Evolutionary conservation across 2,113 vertebrate species (phyloP).

Genomic region (Colius striatus): DNA sequence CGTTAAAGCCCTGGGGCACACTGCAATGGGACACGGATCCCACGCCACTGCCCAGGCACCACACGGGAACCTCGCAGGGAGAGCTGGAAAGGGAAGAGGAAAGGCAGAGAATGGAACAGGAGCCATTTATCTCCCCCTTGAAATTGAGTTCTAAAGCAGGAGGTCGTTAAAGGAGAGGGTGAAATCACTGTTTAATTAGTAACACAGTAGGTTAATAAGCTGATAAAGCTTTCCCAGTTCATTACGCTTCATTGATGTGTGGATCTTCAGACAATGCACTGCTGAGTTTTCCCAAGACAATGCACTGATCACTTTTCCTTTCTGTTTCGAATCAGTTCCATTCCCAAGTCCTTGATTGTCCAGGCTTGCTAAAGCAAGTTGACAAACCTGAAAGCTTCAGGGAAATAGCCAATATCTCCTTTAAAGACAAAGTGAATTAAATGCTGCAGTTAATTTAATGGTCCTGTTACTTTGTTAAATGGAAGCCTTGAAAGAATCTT

Average conservation of each 20-base stretch:
- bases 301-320: not conserved
- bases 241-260: not conserved
- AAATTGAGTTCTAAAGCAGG: not conserved
- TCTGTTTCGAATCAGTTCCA: not conserved
- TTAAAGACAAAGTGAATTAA: too few relatives aligned
- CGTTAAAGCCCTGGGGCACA: too few relatives aligned
- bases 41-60: not conserved
- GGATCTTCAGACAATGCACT: not conserved
- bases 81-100: not conserved
- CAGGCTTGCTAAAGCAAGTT: not conserved
- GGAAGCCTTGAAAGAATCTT: not conserved
- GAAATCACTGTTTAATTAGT: slow-evolving; percentile 32
- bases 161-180: not conserved
- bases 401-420: not conserved
- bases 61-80: not conserved
- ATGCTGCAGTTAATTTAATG: not conserved
- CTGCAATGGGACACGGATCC: not conserved
- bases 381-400: not conserved
- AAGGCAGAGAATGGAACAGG: not conserved
- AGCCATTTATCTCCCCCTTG: not conserved
- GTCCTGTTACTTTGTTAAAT: not conserved
- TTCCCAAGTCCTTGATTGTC: not conserved
- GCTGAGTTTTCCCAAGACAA: not conserved
- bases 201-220: not conserved
- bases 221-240: not conserved